Evolutionary conservation across 2,113 vertebrate genomes (phyloP).

Genomic region (Hippocampus zosterae): DNA sequence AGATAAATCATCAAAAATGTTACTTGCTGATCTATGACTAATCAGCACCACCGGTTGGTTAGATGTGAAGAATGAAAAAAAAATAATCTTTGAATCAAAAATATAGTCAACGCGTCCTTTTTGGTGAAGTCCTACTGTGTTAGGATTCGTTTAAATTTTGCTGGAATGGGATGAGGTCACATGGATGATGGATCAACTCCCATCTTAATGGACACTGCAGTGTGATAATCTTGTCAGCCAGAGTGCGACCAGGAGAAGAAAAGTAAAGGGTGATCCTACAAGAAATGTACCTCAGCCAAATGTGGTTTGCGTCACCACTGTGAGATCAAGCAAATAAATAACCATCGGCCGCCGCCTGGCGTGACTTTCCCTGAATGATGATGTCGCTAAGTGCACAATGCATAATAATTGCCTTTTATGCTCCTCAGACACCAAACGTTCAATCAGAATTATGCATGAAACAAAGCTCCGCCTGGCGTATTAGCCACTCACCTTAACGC

Average conservation of each 20-base stretch:
- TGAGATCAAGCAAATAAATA: conserved; percentile 16
- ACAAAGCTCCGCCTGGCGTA: conserved; percentile 13
- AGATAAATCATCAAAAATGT: not conserved
- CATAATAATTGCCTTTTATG: conserved; percentile 35
- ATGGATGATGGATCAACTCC: conserved; percentile 1
- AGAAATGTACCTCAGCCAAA: not conserved
- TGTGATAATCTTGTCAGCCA: not conserved
- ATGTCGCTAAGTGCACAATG: conserved; percentile 37
- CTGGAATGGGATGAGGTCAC: not conserved
- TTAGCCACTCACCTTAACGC: conserved; percentile 84
- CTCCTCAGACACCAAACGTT: conserved; percentile 31
- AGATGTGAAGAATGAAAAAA: not conserved
- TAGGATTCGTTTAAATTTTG: not conserved
- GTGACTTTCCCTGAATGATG: conserved; percentile 61
- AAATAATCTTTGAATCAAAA: not conserved
- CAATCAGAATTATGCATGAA: conserved; percentile 45
- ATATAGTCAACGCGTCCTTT: not conserved
- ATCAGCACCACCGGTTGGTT: not conserved
- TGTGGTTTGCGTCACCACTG: conserved; percentile 1
- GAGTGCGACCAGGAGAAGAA: conserved; percentile 18
- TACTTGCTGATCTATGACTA: not conserved
- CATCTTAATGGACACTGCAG: conserved; percentile 15
- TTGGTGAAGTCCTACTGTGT: not conserved
- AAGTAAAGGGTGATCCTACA: conserved; percentile 3
- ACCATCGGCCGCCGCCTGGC: conserved; percentile 20